Base-by-base conservation (phyloP, 2,797 vertebrate genomes). In the Pangasius mekongensis region DNA sequence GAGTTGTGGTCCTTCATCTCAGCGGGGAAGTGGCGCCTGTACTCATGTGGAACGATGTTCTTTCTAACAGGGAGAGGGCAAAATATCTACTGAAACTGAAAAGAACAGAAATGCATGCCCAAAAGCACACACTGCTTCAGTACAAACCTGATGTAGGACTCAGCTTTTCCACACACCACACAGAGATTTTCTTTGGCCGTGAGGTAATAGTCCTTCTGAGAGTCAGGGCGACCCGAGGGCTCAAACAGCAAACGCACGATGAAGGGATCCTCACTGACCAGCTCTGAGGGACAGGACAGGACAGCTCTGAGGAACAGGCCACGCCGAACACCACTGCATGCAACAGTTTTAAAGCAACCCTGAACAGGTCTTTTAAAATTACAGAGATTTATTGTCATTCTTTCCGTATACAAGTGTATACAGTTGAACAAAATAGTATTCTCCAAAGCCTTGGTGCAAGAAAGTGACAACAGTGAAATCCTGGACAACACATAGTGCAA, bases 1-100 rank as follows among this genome's bases (percentile, higher is more conserved):
- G 98, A 99, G 93, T 98, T 99, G 95, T 99, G 99, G 95, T 99
- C 98, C 93, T 99, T 99, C 98, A 99, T 98, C 94, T 99, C 97
- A 0, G 96, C 94, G 47, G 99, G 99, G 83, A 99, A 99, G 91
- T 99, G 98, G 2, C 97, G 98, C 2, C 98, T 93, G 94, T 99
- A 99, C 90, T 99, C 98, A 0, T 99, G 98, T 0, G 99, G 99
- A 52, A 99, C 97, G 39, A 99, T 95, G 56, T 99, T 99, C 92
- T 99, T 99, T 95, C 98, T 99, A 52, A 84, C 0, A n/a, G 43
- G 62, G 58, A 86, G 52, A 33, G 73, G 5, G n/a, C 14, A 69
- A 78, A 39, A 54, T 3, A 4, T 6, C n/a, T 33, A 39, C 22
- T n/a, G 24, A 84, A 24, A 39, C 43, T 39, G 18, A 6, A 60